These are phyloP conservation scores for Chesias legatella DNA, from an alignment of 2,888 invertebrate genomes.

Conservation along the genomic window DNA sequence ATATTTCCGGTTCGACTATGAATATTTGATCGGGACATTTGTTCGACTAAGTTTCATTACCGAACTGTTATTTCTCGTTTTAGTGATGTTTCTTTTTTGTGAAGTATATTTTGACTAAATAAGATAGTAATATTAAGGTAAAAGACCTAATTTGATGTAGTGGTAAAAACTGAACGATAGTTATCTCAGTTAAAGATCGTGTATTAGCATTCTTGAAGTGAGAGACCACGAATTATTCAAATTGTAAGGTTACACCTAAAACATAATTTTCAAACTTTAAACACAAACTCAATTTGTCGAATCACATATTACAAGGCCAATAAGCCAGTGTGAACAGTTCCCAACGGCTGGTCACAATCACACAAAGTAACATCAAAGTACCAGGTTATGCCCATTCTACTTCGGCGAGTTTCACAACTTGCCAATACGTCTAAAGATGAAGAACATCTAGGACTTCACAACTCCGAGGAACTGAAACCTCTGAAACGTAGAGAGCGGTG, in stretches of 20 bases:
- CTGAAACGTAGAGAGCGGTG: conserved; percentile 14
- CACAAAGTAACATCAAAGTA: conserved; percentile 11
- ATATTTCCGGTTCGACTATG: conserved; percentile 20
- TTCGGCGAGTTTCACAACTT: conserved; percentile 32
- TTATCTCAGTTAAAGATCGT: too few species aligned
- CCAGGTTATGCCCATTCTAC: conserved; percentile 27
- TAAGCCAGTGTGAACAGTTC: not conserved
- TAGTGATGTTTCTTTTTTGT: too few species aligned
- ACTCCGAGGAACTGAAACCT: conserved; percentile 25
- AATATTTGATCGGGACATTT: conserved; percentile 23
- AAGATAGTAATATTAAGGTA: too few species aligned
- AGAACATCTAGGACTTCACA: conserved; percentile 21
- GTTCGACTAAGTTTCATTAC: conserved; percentile 9
- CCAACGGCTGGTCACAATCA: not conserved
- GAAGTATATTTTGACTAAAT: too few species aligned
- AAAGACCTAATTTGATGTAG: too few species aligned
- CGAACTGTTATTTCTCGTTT: conserved; percentile 5
- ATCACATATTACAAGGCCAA: conserved; percentile 8
- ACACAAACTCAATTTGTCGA: not conserved
- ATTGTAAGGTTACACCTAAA: too few species aligned
- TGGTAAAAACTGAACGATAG: too few species aligned
- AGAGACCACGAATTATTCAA: too few species aligned
- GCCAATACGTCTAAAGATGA: conserved; percentile 17
- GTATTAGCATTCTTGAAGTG: too few species aligned
- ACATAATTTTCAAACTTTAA: too few species aligned